Percentiles rank a stretch among this genome's conserved stretches.
Evolutionary conservation across 2,888 invertebrate species (phyloP).

Genomic region (Caenorhabditis sp.): DNA sequence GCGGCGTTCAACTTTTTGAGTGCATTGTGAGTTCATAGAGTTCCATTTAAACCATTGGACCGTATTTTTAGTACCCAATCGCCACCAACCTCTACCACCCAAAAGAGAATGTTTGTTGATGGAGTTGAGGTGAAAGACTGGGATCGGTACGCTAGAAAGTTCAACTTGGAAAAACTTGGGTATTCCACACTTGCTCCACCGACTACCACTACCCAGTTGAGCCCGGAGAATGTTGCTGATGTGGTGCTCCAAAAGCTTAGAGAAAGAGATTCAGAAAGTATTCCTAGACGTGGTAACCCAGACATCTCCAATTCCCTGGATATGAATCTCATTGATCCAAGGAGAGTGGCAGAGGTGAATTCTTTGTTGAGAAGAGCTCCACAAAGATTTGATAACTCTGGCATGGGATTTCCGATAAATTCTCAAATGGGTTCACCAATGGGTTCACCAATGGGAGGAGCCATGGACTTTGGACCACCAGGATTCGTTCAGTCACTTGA

Average conservation of each 20-base stretch:
- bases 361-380: constrained; percentile 69
- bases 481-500: constrained; percentile 66
- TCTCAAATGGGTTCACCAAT: too few relatives aligned
- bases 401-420: too few relatives aligned
- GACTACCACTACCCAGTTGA: constrained; percentile 54
- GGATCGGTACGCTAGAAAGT: constrained; percentile 65
- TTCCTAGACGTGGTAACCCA: constrained; percentile 8
- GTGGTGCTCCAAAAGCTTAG: constrained; percentile 58
- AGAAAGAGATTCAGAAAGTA: constrained; percentile 20
- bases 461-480: constrained; percentile 64
- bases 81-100: constrained; percentile 55
- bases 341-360: constrained; percentile 68
- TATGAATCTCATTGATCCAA: constrained; percentile 68
- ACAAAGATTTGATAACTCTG: constrained; percentile 59
- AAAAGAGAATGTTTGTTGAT: constrained; percentile 64
- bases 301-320: constrained; percentile 65
- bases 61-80: constrained; percentile 48
- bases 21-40: constrained; percentile 64
- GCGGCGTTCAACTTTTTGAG: constrained; percentile 47
- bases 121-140: constrained; percentile 67
- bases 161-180: constrained; percentile 61
- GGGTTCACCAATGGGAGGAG: constrained; percentile 20
- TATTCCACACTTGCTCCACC: constrained; percentile 64
- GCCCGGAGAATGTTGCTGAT: constrained; percentile 60
- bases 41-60: neutral